A percentile compares a stretch with the other conserved stretches of the same genome.
These are phyloP conservation scores for Catocala fraxini DNA, from an alignment of 2,888 invertebrate species.

Conservation along the genomic window DNA sequence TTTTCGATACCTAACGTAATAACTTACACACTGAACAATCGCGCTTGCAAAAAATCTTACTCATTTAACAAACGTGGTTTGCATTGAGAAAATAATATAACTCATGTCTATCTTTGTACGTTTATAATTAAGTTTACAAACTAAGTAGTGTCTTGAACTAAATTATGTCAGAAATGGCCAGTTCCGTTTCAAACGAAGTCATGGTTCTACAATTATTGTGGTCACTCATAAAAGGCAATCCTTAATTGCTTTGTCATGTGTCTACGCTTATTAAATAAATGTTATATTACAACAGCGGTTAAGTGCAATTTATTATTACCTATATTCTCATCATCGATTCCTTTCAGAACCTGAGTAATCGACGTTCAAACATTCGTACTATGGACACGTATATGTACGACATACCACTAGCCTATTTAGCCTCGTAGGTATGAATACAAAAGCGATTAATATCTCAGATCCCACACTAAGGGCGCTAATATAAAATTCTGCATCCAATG, in stretches of 20 bases:
- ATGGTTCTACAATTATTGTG: slow-evolving; percentile 49
- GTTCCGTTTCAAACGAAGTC: slow-evolving; percentile 44
- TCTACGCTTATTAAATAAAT: slow-evolving; percentile 43
- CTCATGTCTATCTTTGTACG: background rate
- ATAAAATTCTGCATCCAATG: slow-evolving; percentile 75
- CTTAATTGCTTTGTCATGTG: slow-evolving; percentile 45
- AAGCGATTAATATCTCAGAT: slow-evolving; percentile 58
- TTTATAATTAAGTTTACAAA: slow-evolving; percentile 20
- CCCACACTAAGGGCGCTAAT: slow-evolving; percentile 71
- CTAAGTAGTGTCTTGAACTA: slow-evolving; percentile 19
- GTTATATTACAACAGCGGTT: slow-evolving; percentile 43
- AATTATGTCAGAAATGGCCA: slow-evolving; percentile 29
- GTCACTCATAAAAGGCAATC: slow-evolving; percentile 43
- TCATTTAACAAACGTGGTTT: no score
- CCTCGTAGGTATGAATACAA: slow-evolving; percentile 50
- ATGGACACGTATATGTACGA: slow-evolving; percentile 47
- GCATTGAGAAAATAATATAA: background rate
- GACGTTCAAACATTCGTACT: slow-evolving; percentile 35
- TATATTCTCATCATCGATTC: slow-evolving; percentile 46
- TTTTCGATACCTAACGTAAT: no score
- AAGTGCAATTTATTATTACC: slow-evolving; percentile 31
- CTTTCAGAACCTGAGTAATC: slow-evolving; percentile 32
- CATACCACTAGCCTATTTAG: slow-evolving; percentile 55
- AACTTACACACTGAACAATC: no score
- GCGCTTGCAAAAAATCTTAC: no score